Evolutionary conservation across 2,113 vertebrate genomes (phyloP), one percentile per base, ranked within the genome.

Genomic region (Pseudorectes ferrugineus): DNA sequence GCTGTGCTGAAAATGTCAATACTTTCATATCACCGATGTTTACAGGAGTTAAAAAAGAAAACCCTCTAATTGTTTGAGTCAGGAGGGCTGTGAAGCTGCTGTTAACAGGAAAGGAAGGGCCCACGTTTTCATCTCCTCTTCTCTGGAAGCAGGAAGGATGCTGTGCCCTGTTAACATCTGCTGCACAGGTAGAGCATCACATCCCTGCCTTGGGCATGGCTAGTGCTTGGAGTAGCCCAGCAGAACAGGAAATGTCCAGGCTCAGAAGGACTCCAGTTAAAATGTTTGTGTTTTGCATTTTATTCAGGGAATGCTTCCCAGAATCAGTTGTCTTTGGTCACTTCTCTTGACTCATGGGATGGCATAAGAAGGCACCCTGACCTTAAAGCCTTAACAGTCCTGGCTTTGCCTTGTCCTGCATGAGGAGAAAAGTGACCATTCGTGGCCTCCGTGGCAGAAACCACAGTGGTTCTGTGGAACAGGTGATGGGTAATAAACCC

Each of bases 1-100:
- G 48, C 73, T 89, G 63, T 54, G 48, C 76, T 82, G 66, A 79
- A 95, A 95, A 95, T 95, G 93, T 92, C 85, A 70, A 72, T 83
- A n/a, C 57, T 93, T 94, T 89, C 25, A 8, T 62, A 68, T 48
- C 46, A 40, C 36, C 33, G 62, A 11, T 65, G 25, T 80, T 95
- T 85, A 85, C 74, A 94, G 65, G 55, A 79, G 48, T 43, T 89
- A 61, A 73, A 71, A 89, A 49, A 18, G 52, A 75, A 86, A 96
- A 83, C 46, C 25, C 15, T 85, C 1, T 17, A 46, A 55, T 51
- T 77, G 29, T 88, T 71, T 82, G 68, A 94, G 42, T 65, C 52
- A 52, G 63, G 58, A n/a, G 36, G 20, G 36, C 80, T 62, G 20
- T 72, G 63, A 65, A 89, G 57, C n/a, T 55, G 81, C 25, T 67